Evolutionary conservation across 2,888 invertebrate genomes (phyloP).

Genomic region (Dynastes maya): DNA sequence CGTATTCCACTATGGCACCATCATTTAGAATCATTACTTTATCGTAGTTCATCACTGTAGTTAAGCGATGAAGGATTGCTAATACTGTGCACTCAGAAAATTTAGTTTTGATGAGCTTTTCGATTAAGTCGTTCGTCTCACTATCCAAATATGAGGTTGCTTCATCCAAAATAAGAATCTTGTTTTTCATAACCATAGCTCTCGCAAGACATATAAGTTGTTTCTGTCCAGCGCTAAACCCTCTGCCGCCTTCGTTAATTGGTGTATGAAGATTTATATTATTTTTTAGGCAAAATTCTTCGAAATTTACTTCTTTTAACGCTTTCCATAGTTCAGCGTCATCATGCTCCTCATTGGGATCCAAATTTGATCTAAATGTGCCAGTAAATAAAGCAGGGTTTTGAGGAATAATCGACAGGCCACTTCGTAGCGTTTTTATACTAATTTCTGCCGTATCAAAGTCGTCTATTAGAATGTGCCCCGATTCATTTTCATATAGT

Average conservation of each 20-base stretch:
- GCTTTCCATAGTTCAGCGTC: conserved; percentile 87
- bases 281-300: conserved; percentile 80
- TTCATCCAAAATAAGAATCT: conserved; percentile 72
- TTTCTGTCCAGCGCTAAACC: conserved; percentile 69
- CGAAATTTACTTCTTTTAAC: conserved; percentile 84
- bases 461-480: conserved; percentile 85
- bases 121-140: conserved; percentile 83
- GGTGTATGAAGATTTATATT: conserved; percentile 62
- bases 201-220: conserved; percentile 80
- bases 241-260: conserved; percentile 73
- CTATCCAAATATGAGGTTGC: conserved; percentile 87
- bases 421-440: conserved; percentile 80
- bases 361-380: conserved; percentile 87
- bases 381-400: conserved; percentile 90
- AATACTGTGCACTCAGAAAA: conserved; percentile 72
- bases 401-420: conserved; percentile 88
- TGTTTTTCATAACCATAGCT: conserved; percentile 70
- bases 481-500: conserved; percentile 80
- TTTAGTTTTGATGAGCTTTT: conserved; percentile 72
- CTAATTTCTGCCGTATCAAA: conserved; percentile 80
- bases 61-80: conserved; percentile 64
- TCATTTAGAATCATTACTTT: conserved; percentile 71
- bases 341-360: conserved; percentile 85
- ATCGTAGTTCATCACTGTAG: conserved; percentile 74
- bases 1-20: conserved; percentile 62